Conservation (phyloP, 2,888 invertebrate genomes). For the Eristalinus sepulchralis region DNA sequence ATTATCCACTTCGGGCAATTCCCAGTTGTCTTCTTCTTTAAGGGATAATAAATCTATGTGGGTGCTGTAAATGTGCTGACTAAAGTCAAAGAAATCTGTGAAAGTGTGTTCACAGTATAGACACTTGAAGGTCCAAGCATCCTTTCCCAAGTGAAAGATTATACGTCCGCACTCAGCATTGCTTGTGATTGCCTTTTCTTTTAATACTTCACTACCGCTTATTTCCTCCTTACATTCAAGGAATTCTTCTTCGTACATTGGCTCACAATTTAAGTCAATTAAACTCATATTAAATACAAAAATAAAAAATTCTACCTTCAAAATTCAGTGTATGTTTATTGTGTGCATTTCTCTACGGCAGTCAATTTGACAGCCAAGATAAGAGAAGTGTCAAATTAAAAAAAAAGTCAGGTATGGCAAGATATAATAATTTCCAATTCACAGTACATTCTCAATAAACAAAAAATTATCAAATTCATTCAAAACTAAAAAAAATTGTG, state of each 20-base stretch:
- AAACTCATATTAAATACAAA: constrained; percentile 7
- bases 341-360: neutral
- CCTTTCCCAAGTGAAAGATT: constrained; percentile 26
- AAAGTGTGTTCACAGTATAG: constrained; percentile 33
- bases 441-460: no score
- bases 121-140: constrained; percentile 28
- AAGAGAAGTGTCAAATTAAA: neutral
- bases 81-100: constrained; percentile 15
- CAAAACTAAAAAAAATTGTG: no score
- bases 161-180: constrained; percentile 40
- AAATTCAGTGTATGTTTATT: neutral
- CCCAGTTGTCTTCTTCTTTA: neutral
- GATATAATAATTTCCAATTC: no score
- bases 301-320: neutral
- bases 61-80: constrained; percentile 6
- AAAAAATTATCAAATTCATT: no score
- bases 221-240: constrained; percentile 26
- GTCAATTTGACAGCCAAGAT: neutral
- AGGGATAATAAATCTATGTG: constrained; percentile 6
- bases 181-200: neutral
- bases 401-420: neutral
- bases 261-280: constrained; percentile 22
- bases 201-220: neutral
- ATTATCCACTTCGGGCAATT: neutral
- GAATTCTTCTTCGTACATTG: neutral